Percentiles rank a stretch among this genome's conserved stretches.
Evolutionary conservation across 2,113 vertebrate species (phyloP).

Genomic region (Sarotherodon lohbergeri): DNA sequence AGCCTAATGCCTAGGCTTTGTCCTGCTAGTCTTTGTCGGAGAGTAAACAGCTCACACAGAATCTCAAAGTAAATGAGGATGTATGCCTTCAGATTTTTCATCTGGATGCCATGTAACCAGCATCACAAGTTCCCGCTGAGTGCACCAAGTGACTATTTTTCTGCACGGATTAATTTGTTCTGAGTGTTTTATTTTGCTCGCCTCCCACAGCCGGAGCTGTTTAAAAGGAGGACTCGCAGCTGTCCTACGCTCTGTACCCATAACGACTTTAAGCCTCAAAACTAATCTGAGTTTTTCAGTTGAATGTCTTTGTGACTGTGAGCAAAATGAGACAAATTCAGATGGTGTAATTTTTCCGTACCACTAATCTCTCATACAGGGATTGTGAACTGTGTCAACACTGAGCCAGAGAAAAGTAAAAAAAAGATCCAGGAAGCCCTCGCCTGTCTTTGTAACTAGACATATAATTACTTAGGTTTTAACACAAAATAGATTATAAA

Average conservation of each 20-base stretch:
- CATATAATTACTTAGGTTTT: background rate
- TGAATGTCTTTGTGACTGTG: background rate
- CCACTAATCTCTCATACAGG: background rate
- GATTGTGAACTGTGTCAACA: background rate
- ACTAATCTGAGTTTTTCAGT: background rate
- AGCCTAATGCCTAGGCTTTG: background rate
- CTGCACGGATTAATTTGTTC: background rate
- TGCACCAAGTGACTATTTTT: background rate
- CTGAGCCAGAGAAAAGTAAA: background rate
- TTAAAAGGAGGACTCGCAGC: background rate
- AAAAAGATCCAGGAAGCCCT: background rate
- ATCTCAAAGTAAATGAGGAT: background rate
- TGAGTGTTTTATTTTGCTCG: background rate
- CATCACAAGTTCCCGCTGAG: background rate
- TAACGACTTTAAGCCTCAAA: background rate
- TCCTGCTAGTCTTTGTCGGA: background rate
- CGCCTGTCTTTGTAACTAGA: background rate
- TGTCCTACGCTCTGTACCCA: background rate
- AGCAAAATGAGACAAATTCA: background rate
- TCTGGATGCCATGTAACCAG: background rate
- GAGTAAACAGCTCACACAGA: background rate
- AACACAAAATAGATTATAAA: background rate
- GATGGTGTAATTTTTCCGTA: background rate
- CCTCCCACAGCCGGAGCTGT: background rate
- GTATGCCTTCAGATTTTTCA: background rate